Conservation (phyloP, 2,797 vertebrate genomes). For the Lithobates pipiens region DNA sequence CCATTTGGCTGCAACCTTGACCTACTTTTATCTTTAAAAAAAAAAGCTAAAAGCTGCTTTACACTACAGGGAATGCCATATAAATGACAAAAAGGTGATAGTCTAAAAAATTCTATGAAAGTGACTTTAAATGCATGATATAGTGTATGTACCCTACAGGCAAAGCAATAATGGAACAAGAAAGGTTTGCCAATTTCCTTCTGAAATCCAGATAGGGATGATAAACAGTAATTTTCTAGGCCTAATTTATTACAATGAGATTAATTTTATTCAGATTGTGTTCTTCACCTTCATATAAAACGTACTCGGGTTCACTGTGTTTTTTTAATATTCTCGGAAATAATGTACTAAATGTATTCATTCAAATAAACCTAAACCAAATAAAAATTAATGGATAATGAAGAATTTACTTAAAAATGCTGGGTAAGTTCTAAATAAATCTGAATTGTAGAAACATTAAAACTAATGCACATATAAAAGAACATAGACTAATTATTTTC, state of each 20-base stretch:
- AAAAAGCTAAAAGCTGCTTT: constrained; percentile 26
- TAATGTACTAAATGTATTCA: constrained; percentile 8
- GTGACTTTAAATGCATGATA: constrained; percentile 28
- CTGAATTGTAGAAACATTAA: constrained; percentile 12
- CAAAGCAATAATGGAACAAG: constrained; percentile 27
- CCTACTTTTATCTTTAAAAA: constrained; percentile 44
- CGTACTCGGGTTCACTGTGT: neutral
- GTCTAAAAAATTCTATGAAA: neutral
- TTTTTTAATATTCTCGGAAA: neutral
- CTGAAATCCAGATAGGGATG: constrained; percentile 10
- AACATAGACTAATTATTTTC: constrained; percentile 15
- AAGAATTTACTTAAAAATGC: neutral
- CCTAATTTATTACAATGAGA: neutral
- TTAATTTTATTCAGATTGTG: constrained; percentile 56
- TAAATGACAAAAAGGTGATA: constrained; percentile 10
- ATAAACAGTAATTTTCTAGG: neutral
- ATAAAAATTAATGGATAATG: constrained; percentile 23
- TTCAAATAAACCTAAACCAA: neutral
- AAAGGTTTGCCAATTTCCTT: neutral
- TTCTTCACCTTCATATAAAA: neutral
- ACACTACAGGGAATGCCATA: constrained; percentile 18
- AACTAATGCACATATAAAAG: neutral
- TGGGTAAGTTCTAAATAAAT: constrained; percentile 14
- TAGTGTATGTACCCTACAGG: constrained; percentile 34
- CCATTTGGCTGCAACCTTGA: constrained; percentile 56